Evolutionary conservation across 53 echinoderm and acorn worm species (phyloP).

Genomic region (Astropecten irregularis): DNA sequence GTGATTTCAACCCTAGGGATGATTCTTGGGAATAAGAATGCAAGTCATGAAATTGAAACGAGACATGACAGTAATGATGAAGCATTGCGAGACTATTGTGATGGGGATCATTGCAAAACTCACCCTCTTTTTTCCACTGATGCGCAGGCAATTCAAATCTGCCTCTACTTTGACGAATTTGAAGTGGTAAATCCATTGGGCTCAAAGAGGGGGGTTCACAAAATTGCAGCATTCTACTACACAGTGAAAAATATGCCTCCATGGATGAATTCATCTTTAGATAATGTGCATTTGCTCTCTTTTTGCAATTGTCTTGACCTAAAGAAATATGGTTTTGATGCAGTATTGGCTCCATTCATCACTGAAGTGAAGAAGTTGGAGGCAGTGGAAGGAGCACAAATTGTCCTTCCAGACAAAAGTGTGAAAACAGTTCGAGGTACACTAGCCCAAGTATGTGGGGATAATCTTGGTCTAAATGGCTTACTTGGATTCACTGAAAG

Average conservation of each 20-base stretch:
- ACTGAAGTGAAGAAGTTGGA: conserved; percentile 15
- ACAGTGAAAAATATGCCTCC: conserved; percentile 4
- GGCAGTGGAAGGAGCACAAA: not conserved
- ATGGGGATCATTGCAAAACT: conserved; percentile 1
- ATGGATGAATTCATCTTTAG: conserved; percentile 26
- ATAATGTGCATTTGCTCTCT: conserved; percentile 28
- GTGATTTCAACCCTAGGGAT: conserved; percentile 10
- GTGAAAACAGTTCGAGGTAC: not conserved
- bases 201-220: conserved; percentile 18
- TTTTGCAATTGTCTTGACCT: conserved; percentile 39
- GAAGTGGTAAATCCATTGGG: conserved; percentile 24
- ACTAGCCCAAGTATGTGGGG: conserved; percentile 29
- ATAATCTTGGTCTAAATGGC: conserved; percentile 38
- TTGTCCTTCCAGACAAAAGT: not conserved
- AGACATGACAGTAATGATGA: conserved; percentile 3
- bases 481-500: conserved; percentile 41
- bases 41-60: conserved; percentile 15
- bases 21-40: conserved; percentile 10
- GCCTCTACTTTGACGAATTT: conserved; percentile 33
- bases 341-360: conserved; percentile 31
- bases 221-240: conserved; percentile 17
- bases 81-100: conserved; percentile 7
- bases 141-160: not conserved
- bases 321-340: conserved; percentile 39
- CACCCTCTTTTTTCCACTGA: conserved; percentile 4